These are phyloP conservation scores for Noctilio leporinus DNA, from an alignment of 2,113 vertebrate genomes.

Conservation along the genomic window DNA sequence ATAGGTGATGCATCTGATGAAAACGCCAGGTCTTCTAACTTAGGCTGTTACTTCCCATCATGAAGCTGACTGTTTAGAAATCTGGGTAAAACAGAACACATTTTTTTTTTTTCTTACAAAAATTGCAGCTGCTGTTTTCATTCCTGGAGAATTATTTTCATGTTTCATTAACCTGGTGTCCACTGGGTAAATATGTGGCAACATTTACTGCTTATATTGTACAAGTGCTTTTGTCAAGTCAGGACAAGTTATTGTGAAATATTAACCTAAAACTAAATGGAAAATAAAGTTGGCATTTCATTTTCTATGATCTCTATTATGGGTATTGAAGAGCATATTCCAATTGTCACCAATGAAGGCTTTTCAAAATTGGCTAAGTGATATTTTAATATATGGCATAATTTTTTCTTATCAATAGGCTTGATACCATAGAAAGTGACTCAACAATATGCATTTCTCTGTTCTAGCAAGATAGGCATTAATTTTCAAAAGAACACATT, in stretches of 20 bases:
- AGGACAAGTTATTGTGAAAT: not conserved
- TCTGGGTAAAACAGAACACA: not conserved
- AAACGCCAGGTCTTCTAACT: not conserved
- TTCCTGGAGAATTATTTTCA: not conserved
- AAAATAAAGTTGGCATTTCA: slow-evolving; percentile 12
- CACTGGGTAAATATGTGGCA: not conserved
- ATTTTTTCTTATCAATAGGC: not conserved
- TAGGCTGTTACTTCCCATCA: not conserved
- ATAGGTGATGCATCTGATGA: not conserved
- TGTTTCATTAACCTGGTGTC: slow-evolving; percentile 12
- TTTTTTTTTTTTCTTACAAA: not conserved
- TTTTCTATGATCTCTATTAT: not conserved
- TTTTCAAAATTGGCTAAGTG: slow-evolving; percentile 27
- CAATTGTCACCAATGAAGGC: not conserved
- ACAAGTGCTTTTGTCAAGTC: not conserved
- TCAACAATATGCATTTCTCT: not conserved
- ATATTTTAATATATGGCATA: slow-evolving; percentile 45
- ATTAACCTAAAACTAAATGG: slow-evolving; percentile 13
- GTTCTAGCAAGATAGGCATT: slow-evolving; percentile 13
- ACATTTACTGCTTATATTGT: not conserved
- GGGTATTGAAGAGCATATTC: not conserved
- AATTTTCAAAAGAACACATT: slow-evolving; percentile 3
- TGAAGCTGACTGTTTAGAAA: not conserved
- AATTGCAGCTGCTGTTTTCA: not conserved
- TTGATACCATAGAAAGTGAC: not conserved